phyloP scores from a whole-genome alignment of 2,797 vertebrate genomes.

The Micromesistius poutassou region DNA sequence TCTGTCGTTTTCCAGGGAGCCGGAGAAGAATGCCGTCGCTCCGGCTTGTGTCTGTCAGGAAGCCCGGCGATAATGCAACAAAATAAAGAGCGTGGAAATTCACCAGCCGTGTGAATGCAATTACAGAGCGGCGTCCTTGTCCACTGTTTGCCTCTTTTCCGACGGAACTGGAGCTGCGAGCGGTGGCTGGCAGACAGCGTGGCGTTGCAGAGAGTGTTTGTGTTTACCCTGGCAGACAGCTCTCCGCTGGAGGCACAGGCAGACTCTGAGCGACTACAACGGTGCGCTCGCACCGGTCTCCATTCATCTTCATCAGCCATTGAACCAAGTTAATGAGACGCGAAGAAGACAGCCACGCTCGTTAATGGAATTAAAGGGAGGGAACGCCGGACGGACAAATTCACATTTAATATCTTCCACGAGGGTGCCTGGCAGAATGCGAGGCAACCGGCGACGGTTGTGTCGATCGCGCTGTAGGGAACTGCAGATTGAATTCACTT shows the following conservation, averaged over 20 bases:
- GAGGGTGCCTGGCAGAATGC: background rate
- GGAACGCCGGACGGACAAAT: constrained; percentile 38
- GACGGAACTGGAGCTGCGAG: background rate
- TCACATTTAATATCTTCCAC: constrained; percentile 30
- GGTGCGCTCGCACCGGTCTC: constrained; percentile 30
- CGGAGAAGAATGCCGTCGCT: background rate
- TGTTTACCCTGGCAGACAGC: constrained; percentile 63
- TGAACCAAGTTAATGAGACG: constrained; percentile 50
- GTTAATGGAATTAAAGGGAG: constrained; percentile 51
- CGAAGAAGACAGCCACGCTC: constrained; percentile 46
- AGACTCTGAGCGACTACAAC: constrained; percentile 52
- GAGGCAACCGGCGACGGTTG: constrained; percentile 9
- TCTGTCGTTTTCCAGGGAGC: too few species aligned
- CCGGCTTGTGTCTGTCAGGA: too few species aligned
- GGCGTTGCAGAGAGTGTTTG: constrained; percentile 8
- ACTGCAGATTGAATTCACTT: background rate
- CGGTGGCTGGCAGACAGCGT: background rate
- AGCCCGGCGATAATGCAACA: too few species aligned
- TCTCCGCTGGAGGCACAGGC: constrained; percentile 50
- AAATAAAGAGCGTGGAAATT: too few species aligned
- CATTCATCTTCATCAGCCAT: constrained; percentile 59
- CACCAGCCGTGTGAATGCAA: background rate
- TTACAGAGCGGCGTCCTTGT: background rate
- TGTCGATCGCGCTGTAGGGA: constrained; percentile 27
- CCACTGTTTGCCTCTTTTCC: background rate